These are phyloP conservation scores for Hiodon alosoides DNA, from an alignment of 2,113 vertebrate species.

Conservation along the genomic window DNA sequence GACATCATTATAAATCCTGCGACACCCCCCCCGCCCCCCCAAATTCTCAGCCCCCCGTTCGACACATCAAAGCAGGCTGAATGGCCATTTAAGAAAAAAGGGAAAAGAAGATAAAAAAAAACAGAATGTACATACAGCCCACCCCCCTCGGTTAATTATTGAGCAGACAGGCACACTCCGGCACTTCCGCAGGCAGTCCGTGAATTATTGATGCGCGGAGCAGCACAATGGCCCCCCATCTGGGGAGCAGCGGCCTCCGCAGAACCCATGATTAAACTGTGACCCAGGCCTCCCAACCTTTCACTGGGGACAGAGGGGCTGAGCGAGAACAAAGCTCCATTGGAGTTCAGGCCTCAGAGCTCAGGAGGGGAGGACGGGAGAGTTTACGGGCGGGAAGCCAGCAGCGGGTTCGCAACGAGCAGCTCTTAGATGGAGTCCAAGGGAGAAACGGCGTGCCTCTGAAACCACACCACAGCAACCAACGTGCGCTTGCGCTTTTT, in stretches of 20 bases:
- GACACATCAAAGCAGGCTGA: conserved; percentile 56
- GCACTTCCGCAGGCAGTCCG: conserved; percentile 56
- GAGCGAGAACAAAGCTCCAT: background rate
- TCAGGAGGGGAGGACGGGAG: background rate
- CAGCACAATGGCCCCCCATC: conserved; percentile 63
- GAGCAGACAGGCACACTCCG: conserved; percentile 59
- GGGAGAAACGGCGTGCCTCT: too few relatives aligned
- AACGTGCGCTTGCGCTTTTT: too few relatives aligned
- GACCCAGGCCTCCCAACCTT: conserved; percentile 34
- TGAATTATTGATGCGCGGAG: conserved; percentile 66
- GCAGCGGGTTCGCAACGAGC: too few relatives aligned
- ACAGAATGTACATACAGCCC: conserved; percentile 52
- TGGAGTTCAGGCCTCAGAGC: background rate
- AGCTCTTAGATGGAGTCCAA: too few relatives aligned
- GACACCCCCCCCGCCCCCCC: conserved; percentile 13
- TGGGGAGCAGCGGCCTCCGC: conserved; percentile 49
- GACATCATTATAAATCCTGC: too few relatives aligned
- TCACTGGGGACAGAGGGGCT: background rate
- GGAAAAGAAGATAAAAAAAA: conserved; percentile 32
- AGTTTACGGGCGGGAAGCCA: background rate
- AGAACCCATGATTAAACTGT: conserved; percentile 52
- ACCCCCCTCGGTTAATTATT: conserved; percentile 63
- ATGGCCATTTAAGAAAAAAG: conserved; percentile 43
- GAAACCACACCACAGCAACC: background rate
- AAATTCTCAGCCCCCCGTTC: conserved; percentile 48